Evolutionary conservation across 2,888 invertebrate genomes (phyloP).

Genomic region (Nematopogon swammerdamellus): DNA sequence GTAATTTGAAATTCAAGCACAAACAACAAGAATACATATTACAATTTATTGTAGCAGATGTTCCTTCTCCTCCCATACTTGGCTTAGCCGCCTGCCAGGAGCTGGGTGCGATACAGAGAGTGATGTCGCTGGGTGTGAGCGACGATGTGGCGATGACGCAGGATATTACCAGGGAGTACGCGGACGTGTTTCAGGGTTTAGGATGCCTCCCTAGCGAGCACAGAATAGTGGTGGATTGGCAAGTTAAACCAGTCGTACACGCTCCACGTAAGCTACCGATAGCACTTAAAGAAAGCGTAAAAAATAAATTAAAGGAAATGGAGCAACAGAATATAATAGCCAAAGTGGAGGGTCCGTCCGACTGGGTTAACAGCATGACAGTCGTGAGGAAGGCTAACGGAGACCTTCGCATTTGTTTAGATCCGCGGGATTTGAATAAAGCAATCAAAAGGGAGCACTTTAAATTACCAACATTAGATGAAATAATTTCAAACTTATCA

Average conservation of each 20-base stretch:
- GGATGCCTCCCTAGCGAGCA: slow-evolving; percentile 10
- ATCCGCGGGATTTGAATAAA: slow-evolving; percentile 9
- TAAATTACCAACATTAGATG: slow-evolving; percentile 8
- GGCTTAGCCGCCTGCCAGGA: slow-evolving; percentile 8
- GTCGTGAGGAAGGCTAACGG: slow-evolving; percentile 13
- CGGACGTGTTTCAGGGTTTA: slow-evolving; percentile 8
- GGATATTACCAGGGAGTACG: slow-evolving; percentile 6
- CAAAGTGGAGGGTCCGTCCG: slow-evolving; percentile 7
- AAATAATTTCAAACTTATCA: slow-evolving; percentile 7
- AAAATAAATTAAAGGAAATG: slow-evolving; percentile 7
- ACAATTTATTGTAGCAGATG: neutral
- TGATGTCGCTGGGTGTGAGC: slow-evolving; percentile 1
- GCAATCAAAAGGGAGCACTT: slow-evolving; percentile 10
- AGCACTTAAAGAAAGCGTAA: slow-evolving; percentile 5
- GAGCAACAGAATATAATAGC: slow-evolving; percentile 7
- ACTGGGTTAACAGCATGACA: slow-evolving; percentile 16
- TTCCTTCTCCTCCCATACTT: neutral
- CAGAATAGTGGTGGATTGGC: slow-evolving; percentile 8
- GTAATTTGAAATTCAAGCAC: slow-evolving; percentile 3
- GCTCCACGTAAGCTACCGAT: slow-evolving; percentile 4
- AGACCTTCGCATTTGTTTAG: slow-evolving; percentile 8
- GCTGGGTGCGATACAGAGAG: slow-evolving; percentile 9
- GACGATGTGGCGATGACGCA: neutral
- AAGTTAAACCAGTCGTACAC: slow-evolving; percentile 11
- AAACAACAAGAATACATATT: slow-evolving; percentile 1